These are phyloP conservation scores for Picathartes gymnocephalus DNA, from an alignment of 2,113 vertebrate species.

Conservation along the genomic window DNA sequence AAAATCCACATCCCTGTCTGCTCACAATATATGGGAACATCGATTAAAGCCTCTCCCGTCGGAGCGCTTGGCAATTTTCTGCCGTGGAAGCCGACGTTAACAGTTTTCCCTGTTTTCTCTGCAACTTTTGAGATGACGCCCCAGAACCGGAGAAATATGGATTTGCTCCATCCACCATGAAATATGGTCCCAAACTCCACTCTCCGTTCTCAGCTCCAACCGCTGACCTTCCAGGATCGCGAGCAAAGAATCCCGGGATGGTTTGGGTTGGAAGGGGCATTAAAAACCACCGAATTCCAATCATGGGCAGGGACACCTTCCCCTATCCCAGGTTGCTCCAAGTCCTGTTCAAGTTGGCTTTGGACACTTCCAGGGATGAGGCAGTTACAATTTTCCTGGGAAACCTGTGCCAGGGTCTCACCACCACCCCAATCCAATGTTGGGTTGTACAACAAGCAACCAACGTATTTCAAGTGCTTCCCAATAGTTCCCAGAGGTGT, in stretches of 20 bases:
- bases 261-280: neutral
- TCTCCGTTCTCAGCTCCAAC: neutral
- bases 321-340: neutral
- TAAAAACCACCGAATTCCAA: neutral
- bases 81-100: neutral
- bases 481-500: neutral
- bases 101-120: neutral
- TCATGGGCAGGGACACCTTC: neutral
- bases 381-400: neutral
- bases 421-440: fast-evolving
- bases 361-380: neutral
- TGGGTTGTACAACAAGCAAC: fast-evolving
- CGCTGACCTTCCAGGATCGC: neutral
- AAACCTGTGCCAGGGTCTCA: neutral
- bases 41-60: neutral
- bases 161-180: neutral
- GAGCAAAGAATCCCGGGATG: neutral
- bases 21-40: neutral
- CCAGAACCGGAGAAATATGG: neutral
- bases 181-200: fast-evolving
- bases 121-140: neutral
- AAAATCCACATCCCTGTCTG: neutral
- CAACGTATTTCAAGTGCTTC: fast-evolving
- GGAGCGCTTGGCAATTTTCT: neutral
- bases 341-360: fast-evolving